Conservation (phyloP, 2,797 vertebrate genomes). For the Galagoides demidoff region DNA sequence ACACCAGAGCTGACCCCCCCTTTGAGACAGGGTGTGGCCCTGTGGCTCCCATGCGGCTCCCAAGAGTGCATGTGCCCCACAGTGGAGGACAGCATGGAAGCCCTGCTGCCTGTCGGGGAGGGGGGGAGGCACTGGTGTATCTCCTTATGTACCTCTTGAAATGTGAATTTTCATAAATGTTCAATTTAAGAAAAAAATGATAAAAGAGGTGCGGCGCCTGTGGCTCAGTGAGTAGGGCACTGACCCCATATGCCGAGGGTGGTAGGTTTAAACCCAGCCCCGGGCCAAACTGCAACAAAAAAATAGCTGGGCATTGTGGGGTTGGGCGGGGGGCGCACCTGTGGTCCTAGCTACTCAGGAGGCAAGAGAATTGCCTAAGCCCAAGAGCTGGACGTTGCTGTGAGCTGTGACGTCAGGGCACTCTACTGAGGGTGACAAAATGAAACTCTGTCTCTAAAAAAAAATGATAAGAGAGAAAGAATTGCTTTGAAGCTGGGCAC, state of each 20-base stretch:
- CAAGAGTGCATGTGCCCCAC: fast-evolving
- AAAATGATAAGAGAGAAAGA: not conserved
- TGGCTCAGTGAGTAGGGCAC: no score
- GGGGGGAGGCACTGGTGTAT: fast-evolving
- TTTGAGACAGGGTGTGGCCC: not conserved
- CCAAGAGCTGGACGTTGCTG: no score
- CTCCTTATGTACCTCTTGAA: not conserved
- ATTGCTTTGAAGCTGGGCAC: not conserved
- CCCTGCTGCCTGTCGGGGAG: not conserved
- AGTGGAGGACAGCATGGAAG: not conserved
- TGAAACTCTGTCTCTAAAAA: not conserved
- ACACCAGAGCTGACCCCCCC: not conserved
- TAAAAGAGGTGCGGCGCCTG: not conserved
- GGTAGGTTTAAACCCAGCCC: no score
- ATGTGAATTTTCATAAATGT: not conserved
- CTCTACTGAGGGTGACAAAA: no score
- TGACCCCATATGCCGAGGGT: no score
- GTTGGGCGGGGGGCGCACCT: no score
- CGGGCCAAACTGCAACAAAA: no score
- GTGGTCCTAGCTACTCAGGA: no score
- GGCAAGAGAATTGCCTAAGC: no score
- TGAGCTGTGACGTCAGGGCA: no score
- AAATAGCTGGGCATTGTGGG: no score
- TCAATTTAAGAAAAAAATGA: not conserved
- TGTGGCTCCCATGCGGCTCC: not conserved